These are phyloP conservation scores for Nipponacmea schrenckii DNA, from an alignment of 2,888 invertebrate species.

Conservation along the genomic window DNA sequence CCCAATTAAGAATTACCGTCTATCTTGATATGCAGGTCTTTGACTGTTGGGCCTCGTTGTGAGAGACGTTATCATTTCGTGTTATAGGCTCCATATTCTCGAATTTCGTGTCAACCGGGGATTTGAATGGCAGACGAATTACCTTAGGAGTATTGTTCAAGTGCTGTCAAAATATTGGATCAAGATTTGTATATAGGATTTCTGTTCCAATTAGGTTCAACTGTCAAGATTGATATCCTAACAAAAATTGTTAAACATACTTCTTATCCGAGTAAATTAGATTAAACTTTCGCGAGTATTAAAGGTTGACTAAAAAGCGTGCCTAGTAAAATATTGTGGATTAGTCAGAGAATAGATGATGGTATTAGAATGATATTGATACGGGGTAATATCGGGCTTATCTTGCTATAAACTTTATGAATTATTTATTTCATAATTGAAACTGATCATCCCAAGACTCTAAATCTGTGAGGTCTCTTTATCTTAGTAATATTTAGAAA, in stretches of 20 bases:
- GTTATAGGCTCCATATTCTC: slow-evolving; percentile 4
- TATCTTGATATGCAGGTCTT: slow-evolving; percentile 1
- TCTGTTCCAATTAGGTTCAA: slow-evolving; percentile 2
- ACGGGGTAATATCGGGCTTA: too few species aligned
- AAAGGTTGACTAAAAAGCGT: not conserved
- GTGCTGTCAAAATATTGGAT: slow-evolving; percentile 9
- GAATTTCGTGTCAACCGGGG: slow-evolving; percentile 4
- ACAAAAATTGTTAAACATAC: slow-evolving; percentile 1
- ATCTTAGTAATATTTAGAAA: too few species aligned
- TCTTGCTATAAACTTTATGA: too few species aligned
- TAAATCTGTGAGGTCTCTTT: too few species aligned
- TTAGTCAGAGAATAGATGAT: not conserved
- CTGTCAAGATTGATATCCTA: slow-evolving; percentile 1
- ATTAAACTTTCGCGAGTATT: slow-evolving; percentile 5
- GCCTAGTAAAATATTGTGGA: not conserved
- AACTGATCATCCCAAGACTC: too few species aligned
- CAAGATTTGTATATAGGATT: slow-evolving; percentile 2
- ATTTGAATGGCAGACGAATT: slow-evolving; percentile 5
- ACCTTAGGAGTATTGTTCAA: not conserved
- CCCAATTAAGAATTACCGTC: slow-evolving; percentile 1
- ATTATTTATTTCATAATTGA: too few species aligned
- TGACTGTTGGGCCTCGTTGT: slow-evolving; percentile 6
- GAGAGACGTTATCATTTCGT: not conserved
- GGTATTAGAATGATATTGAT: too few species aligned
- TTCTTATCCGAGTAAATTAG: not conserved